A percentile compares a stretch with the other conserved stretches of the same genome.
Conservation (phyloP, 1,140 invertebrate species). For the Ostrea denselamellosa region DNA sequence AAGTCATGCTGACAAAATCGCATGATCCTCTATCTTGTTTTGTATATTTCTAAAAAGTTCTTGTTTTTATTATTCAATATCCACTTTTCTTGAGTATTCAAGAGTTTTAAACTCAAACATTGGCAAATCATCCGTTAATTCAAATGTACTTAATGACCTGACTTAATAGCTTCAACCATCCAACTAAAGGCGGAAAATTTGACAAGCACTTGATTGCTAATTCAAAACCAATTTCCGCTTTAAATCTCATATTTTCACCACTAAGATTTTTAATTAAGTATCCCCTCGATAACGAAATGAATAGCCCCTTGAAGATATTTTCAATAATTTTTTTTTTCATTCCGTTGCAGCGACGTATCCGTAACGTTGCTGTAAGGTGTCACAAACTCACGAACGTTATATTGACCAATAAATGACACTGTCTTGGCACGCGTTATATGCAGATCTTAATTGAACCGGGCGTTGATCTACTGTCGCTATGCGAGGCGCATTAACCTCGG, state of each 20-base stretch:
- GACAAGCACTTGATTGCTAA: slow-evolving; percentile 5
- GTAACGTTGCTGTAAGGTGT: not conserved
- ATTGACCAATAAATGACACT: slow-evolving; percentile 30
- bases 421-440: slow-evolving; percentile 12
- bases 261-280: slow-evolving; percentile 4
- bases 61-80: no score
- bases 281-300: slow-evolving; percentile 16
- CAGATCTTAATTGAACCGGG: slow-evolving; percentile 7
- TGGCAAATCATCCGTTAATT: slow-evolving; percentile 14
- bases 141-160: not conserved
- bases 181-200: not conserved
- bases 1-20: not conserved
- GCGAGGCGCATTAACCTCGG: slow-evolving; percentile 28
- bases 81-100: not conserved
- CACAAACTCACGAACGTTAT: slow-evolving; percentile 8
- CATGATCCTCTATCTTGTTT: not conserved
- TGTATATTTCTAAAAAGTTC: no score
- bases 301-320: not conserved
- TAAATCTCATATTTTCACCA: not conserved
- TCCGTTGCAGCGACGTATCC: not conserved
- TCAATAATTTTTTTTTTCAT: not conserved
- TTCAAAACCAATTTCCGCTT: slow-evolving; percentile 14
- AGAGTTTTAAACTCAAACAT: not conserved
- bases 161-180: not conserved
- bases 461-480: slow-evolving; percentile 18